A percentile compares a stretch with the other conserved stretches of the same genome.
phyloP scores from a whole-genome alignment of 2,888 invertebrate species.

The Dryococelus australis region DNA sequence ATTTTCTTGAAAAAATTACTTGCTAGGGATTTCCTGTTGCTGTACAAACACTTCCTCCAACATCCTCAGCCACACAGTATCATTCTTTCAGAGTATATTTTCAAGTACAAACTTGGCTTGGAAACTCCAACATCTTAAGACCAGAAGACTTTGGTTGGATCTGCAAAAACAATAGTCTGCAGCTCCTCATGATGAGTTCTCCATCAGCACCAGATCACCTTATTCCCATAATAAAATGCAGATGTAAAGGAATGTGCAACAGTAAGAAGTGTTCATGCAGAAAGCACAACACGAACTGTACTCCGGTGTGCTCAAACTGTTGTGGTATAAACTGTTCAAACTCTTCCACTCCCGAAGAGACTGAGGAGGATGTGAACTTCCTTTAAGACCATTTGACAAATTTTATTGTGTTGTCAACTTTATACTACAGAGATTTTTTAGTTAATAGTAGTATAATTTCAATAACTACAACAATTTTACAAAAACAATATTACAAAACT shows the following conservation, averaged over 20 bases:
- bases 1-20: too few relatives aligned
- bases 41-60: neutral
- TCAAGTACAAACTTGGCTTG: neutral
- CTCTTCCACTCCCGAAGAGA: neutral
- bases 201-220: too few relatives aligned
- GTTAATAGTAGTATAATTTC: too few relatives aligned
- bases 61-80: neutral
- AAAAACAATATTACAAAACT: neutral
- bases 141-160: neutral
- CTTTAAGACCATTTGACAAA: neutral
- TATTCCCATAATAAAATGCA: neutral
- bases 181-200: neutral
- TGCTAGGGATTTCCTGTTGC: too few relatives aligned
- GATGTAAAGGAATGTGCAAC: conserved; percentile 11
- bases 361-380: neutral
- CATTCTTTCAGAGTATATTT: neutral
- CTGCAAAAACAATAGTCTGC: neutral
- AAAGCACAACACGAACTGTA: neutral
- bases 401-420: neutral
- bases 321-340: neutral
- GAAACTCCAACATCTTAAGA: neutral
- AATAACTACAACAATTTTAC: neutral
- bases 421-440: neutral
- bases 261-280: neutral
- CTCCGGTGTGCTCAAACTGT: neutral